Percentiles rank a stretch among this genome's conserved stretches.
phyloP scores from a whole-genome alignment of 2,888 invertebrate species.

The Mythimna loreyi region DNA sequence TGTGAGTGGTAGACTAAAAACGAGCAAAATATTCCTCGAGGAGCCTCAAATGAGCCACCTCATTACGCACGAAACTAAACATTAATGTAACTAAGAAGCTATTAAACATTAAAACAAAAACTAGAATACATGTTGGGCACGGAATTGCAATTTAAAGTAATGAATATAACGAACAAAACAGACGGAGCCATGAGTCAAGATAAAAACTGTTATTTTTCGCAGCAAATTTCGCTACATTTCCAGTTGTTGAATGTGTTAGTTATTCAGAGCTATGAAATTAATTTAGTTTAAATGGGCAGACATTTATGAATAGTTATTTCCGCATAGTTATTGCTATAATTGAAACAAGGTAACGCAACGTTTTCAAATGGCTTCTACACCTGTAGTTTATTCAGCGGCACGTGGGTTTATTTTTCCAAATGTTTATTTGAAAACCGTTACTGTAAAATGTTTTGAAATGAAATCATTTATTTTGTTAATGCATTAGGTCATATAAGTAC shows the following conservation, averaged over 20 bases:
- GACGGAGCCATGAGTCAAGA: slow-evolving; percentile 20
- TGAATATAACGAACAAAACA: slow-evolving; percentile 34
- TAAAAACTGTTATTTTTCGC: slow-evolving; percentile 23
- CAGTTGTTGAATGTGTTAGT: slow-evolving; percentile 10
- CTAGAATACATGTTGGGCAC: slow-evolving; percentile 28
- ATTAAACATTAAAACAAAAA: slow-evolving; percentile 38
- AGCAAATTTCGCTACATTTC: slow-evolving; percentile 17
- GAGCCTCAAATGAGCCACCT: slow-evolving; percentile 7
- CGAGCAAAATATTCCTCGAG: not conserved
- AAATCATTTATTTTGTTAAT: too few species aligned
- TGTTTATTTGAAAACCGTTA: not conserved
- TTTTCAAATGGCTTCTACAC: not conserved
- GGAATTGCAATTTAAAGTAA: slow-evolving; percentile 46
- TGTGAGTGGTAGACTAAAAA: not conserved
- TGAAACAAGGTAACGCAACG: too few species aligned
- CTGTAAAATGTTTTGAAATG: not conserved
- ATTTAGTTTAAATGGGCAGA: slow-evolving; percentile 1
- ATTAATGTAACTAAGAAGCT: slow-evolving; percentile 33
- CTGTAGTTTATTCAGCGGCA: not conserved
- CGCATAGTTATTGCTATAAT: not conserved
- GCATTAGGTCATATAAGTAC: too few species aligned
- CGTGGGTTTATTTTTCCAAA: not conserved
- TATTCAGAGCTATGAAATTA: slow-evolving; percentile 2
- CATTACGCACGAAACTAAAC: slow-evolving; percentile 23
- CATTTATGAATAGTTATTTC: not conserved